Evolutionary conservation across 2,888 invertebrate genomes (phyloP).

Genomic region (Meandrusa payeni): DNA sequence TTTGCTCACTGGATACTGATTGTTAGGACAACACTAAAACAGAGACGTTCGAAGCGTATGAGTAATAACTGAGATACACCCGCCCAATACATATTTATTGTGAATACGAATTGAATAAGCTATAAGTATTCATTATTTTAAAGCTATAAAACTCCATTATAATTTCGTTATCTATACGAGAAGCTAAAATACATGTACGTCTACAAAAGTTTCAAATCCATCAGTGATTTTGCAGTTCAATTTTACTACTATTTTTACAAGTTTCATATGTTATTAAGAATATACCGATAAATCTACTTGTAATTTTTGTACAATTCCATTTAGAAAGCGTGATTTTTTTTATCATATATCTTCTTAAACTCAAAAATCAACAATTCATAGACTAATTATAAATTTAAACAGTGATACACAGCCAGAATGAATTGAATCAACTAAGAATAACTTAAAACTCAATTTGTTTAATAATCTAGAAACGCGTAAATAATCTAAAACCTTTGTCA

Average conservation of each 20-base stretch:
- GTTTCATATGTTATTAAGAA: slow-evolving; percentile 6
- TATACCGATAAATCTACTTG: slow-evolving; percentile 14
- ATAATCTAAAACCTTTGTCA: too few relatives aligned
- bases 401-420: too few relatives aligned
- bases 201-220: slow-evolving; percentile 64
- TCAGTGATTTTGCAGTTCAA: slow-evolving; percentile 73
- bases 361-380: too few relatives aligned
- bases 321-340: not conserved
- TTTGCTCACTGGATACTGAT: not conserved
- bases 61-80: slow-evolving; percentile 32
- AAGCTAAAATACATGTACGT: slow-evolving; percentile 20
- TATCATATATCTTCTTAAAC: not conserved
- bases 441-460: too few relatives aligned
- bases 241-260: slow-evolving; percentile 31
- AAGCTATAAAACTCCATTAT: slow-evolving; percentile 54
- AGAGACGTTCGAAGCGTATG: slow-evolving; percentile 51
- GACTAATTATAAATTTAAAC: too few relatives aligned
- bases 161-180: slow-evolving; percentile 39
- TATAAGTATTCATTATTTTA: slow-evolving; percentile 38
- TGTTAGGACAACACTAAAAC: slow-evolving; percentile 32
- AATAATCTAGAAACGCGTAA: too few relatives aligned
- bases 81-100: not conserved
- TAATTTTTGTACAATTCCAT: slow-evolving; percentile 4
- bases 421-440: too few relatives aligned
- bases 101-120: slow-evolving; percentile 29